Percentiles rank a stretch among this genome's conserved stretches.
Evolutionary conservation across 2,797 vertebrate genomes (phyloP).

Genomic region (Alexandromys oeconomus): DNA sequence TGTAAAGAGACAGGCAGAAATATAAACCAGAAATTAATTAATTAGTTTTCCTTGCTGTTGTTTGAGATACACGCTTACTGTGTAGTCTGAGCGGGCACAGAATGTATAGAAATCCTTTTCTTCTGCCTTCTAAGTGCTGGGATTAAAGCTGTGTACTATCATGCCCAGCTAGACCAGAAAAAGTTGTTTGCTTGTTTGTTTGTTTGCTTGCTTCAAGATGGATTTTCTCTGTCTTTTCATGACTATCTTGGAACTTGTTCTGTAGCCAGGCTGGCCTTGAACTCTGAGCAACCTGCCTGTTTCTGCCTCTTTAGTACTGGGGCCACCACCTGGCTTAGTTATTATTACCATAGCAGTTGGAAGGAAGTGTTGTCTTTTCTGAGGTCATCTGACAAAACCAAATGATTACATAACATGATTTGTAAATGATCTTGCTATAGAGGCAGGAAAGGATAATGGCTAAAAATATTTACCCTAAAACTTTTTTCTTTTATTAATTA

Average conservation of each 20-base stretch:
- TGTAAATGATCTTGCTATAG: neutral
- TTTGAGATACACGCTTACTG: neutral
- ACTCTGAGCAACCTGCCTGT: neutral
- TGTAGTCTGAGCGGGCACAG: neutral
- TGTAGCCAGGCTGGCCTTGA: neutral
- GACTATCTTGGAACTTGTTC: neutral
- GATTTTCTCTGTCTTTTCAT: neutral
- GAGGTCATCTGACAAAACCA: neutral
- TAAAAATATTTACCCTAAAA: neutral
- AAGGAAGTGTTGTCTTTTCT: neutral
- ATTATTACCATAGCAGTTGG: no score
- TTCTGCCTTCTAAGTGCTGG: neutral
- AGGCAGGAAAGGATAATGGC: neutral
- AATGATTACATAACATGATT: neutral
- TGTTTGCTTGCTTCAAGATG: neutral
- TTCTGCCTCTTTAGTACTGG: neutral
- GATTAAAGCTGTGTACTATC: neutral
- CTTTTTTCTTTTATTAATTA: no score
- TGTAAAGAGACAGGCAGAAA: neutral
- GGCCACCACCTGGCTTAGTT: neutral
- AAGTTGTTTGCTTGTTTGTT: neutral
- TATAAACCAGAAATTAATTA: neutral
- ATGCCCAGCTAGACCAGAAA: neutral
- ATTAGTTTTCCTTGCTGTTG: neutral
- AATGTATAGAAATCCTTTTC: neutral